These are phyloP conservation scores for Hirtodrosophila duncani DNA, from an alignment of 2,888 invertebrate species.

Conservation along the genomic window DNA sequence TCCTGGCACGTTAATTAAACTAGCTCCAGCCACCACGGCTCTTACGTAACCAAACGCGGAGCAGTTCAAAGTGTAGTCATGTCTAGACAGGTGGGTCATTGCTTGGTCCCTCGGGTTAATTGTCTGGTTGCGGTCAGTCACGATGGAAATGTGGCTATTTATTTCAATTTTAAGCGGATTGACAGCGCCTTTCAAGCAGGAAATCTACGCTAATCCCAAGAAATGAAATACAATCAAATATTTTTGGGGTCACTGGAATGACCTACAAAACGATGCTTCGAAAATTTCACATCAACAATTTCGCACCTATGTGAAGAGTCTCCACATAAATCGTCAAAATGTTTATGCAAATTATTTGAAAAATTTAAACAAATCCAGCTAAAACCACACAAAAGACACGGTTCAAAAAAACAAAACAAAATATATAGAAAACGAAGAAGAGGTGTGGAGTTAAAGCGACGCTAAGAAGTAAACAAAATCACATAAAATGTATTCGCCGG, in stretches of 20 bases:
- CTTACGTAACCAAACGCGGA: slow-evolving; percentile 52
- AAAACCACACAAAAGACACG: slow-evolving; percentile 3
- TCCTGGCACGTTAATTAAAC: slow-evolving; percentile 44
- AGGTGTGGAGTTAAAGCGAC: slow-evolving; percentile 19
- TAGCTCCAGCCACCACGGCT: neutral
- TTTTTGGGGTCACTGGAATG: slow-evolving; percentile 53
- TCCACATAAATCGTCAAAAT: slow-evolving; percentile 44
- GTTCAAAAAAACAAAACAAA: slow-evolving; percentile 20
- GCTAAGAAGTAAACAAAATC: slow-evolving; percentile 25
- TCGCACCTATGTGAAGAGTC: slow-evolving; percentile 47
- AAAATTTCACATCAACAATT: slow-evolving; percentile 59
- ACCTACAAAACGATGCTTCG: slow-evolving; percentile 61
- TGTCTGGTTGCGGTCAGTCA: slow-evolving; percentile 66
- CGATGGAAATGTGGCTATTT: slow-evolving; percentile 53
- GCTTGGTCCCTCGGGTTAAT: slow-evolving; percentile 47
- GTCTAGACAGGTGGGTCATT: slow-evolving; percentile 48
- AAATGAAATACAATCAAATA: slow-evolving; percentile 15
- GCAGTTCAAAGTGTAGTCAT: slow-evolving; percentile 44
- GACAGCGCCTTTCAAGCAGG: slow-evolving; percentile 66
- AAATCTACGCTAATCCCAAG: slow-evolving; percentile 51
- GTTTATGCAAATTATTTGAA: slow-evolving; percentile 55
- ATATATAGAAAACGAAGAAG: neutral
- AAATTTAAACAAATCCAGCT: too few species aligned
- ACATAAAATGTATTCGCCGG: slow-evolving; percentile 29
- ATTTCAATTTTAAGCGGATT: slow-evolving; percentile 44